These are phyloP conservation scores for Percina caprodes DNA, from an alignment of 2,113 vertebrate species.

Conservation along the genomic window DNA sequence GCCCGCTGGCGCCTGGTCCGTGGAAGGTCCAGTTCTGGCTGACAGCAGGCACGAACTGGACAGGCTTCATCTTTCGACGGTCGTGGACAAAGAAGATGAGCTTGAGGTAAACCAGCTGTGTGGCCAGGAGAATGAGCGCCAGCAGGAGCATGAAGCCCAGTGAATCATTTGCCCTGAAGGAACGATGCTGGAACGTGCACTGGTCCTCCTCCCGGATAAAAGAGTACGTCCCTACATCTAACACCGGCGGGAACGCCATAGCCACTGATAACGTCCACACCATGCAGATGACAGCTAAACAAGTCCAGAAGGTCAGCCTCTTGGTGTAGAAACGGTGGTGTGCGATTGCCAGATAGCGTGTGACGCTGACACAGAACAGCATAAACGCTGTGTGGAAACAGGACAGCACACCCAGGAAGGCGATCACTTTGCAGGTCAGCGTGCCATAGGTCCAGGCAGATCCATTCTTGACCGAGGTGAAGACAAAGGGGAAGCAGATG, in stretches of 20 bases:
- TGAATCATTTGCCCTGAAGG: constrained; percentile 98
- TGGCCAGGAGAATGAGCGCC: constrained; percentile 98
- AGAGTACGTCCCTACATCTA: constrained; percentile 98
- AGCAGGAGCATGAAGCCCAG: constrained; percentile 99
- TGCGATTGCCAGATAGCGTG: constrained; percentile 98
- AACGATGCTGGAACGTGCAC: constrained; percentile 99
- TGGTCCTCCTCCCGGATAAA: constrained; percentile 99
- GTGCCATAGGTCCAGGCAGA: constrained; percentile 97
- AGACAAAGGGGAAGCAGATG: constrained; percentile 99
- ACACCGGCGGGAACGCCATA: constrained; percentile 98
- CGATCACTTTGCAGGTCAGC: constrained; percentile 99
- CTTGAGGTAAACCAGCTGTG: constrained; percentile 99
- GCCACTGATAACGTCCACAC: constrained; percentile 99
- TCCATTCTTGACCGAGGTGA: constrained; percentile 99
- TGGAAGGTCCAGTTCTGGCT: constrained; percentile 99
- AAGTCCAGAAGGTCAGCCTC: constrained; percentile 99
- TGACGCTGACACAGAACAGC: constrained; percentile 99
- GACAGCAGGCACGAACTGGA: constrained; percentile 99
- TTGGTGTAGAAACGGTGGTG: constrained; percentile 99
- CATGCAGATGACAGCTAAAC: constrained; percentile 98
- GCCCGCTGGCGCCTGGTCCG: constrained; percentile 96
- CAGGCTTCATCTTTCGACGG: constrained; percentile 99
- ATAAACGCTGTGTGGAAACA: constrained; percentile 99
- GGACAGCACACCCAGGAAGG: constrained; percentile 98
- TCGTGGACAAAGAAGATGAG: constrained; percentile 99